Base-by-base conservation (phyloP, 2,797 vertebrate genomes). In the Epinephelus awoara region DNA sequence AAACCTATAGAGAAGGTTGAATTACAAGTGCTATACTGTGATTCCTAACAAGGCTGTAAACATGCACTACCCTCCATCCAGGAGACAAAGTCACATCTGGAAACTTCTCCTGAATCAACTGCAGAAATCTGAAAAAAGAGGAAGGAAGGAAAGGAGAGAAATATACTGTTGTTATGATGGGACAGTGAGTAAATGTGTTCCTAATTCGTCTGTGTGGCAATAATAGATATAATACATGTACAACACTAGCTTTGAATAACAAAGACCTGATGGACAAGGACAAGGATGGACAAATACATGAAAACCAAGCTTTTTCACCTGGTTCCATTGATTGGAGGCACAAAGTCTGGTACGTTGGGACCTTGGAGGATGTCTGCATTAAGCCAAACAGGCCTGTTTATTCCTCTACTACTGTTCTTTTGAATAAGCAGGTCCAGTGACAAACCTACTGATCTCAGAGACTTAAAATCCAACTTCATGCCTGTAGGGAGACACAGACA, bases 401-500 rank as follows among this genome's bases (percentile, higher is more conserved):
- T 91, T 71, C 67, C 78, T 38, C 63, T 69, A 0, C 88, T 85
- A 4, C 77, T 72, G 10, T 94, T 94, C 76, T 90, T 94, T 19
- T 66, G 61, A 65, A 49, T 46, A 9, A 97, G 89, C 69, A 93
- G 59, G 67, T 96, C 89, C 80, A 96, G 70, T 23, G 96, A 94
- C 15, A 95, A 94, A 61, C 91, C 89, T 80, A 96, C 92, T 0
- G 96, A 92, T 17, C 34, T 80, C 72, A 95, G 83, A 69, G 92
- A 94, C 92, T 96, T 96, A 80, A 96, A 97, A 85, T 98, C 97
- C 89, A 96, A 80, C 75, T 97, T 97, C n/a, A 97, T 95, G 14
- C 92, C 96, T 96, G 82, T 44, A 77, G 19, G 63, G 9, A 71
- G 15, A 83, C 4, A 49, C 17, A 29, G 19, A 57, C 1, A 19